Evolutionary conservation across 1,140 invertebrate species (phyloP), one percentile per base, ranked within the genome.

Genomic region (Muscidifurax raptorellus): DNA sequence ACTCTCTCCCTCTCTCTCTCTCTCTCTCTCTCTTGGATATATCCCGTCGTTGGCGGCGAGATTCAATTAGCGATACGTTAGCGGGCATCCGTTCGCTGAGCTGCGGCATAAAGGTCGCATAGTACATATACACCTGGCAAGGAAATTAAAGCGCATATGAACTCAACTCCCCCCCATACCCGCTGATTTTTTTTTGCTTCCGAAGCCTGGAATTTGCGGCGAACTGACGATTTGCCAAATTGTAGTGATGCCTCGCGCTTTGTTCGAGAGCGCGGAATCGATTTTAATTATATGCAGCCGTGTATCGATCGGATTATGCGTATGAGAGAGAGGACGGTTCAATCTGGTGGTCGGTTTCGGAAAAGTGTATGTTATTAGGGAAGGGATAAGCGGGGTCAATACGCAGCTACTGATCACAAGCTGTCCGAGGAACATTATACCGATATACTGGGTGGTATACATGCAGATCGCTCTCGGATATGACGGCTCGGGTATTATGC

Each of bases 21-120:
- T 66, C 64, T 27, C 64, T 66, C 15, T 67, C 74, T 80, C 77
- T 71, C 64, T 27, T 13, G 47, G 25, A 22, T 47, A 22, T 80
- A 66, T 52, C 27, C 47, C n/a, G n/a, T 40, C 28, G 69, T 18
- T 32, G 47, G 83, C 28, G 77, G 36, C 52, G 47, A 85, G 82
- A 87, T 87, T 87, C 75, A 87, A 87, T 87, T 83, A 83, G 78
- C 77, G 86, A 85, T 87, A 83, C 67, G 66, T 79, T 32, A 47
- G 25, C 28, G 75, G 74, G 67, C 28, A 86, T 83, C 80, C 83
- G 78, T 78, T 84, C 40, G 66, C 18, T 74, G 32, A 74, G 27
- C 71, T 74, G 27, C 30, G 71, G 28, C 36, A 52, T 32, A 66
- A 74, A 79, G 81, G 83, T 82, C 78, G 80, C 44, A n/a, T n/a